A percentile compares a stretch with the other conserved stretches of the same genome.
phyloP scores from a whole-genome alignment of 2,888 invertebrate species.

The Dione vanillae region DNA sequence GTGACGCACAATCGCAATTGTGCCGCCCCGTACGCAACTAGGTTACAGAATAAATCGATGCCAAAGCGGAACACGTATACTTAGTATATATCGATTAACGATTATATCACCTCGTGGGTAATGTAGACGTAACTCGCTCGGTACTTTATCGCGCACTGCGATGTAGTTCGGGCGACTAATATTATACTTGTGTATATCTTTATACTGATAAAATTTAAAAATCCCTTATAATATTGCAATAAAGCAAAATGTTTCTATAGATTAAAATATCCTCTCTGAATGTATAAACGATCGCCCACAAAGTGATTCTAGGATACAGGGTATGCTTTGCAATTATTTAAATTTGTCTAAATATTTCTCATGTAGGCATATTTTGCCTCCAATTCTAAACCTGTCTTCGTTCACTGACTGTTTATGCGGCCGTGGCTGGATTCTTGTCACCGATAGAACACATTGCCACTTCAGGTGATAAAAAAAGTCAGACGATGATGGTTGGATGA shows the following conservation, averaged over 20 bases:
- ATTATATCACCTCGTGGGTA: conserved; percentile 78
- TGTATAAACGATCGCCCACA: conserved; percentile 85
- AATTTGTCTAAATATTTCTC: conserved; percentile 86
- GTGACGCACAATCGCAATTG: conserved; percentile 45
- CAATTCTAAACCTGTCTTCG: conserved; percentile 62
- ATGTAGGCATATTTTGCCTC: conserved; percentile 76
- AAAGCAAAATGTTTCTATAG: conserved; percentile 77
- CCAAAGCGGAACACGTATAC: conserved; percentile 81
- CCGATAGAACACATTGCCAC: conserved; percentile 22
- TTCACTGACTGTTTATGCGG: conserved; percentile 50
- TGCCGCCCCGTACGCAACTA: conserved; percentile 61
- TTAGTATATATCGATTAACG: conserved; percentile 75
- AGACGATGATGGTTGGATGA: conserved; percentile 37
- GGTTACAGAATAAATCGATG: conserved; percentile 77
- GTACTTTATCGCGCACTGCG: conserved; percentile 54
- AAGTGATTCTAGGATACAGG: conserved; percentile 96
- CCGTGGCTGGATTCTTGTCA: conserved; percentile 31
- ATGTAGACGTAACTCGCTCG: conserved; percentile 71
- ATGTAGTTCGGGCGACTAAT: conserved; percentile 62
- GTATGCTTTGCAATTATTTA: conserved; percentile 97
- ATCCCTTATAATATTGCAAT: conserved; percentile 75
- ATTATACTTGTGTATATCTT: conserved; percentile 69
- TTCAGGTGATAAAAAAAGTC: conserved; percentile 30
- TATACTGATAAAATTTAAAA: conserved; percentile 74
- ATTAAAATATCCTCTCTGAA: conserved; percentile 79